Base-by-base conservation (phyloP, 2,888 invertebrate genomes). In the Diploptera punctata region DNA sequence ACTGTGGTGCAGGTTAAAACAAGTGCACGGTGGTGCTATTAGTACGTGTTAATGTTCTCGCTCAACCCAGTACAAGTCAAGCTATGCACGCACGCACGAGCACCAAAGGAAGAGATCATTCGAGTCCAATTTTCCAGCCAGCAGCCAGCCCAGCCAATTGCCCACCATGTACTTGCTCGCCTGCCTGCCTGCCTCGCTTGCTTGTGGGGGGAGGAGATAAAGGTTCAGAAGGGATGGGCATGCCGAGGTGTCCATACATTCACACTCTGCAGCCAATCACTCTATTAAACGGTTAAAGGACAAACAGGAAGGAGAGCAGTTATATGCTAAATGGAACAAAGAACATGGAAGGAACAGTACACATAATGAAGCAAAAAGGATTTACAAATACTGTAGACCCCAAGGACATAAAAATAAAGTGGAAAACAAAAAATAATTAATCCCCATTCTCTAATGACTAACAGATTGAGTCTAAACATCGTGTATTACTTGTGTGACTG, bases 281-380 rank as follows among this genome's bases (percentile, higher is more conserved):
- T 47, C 47, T 47, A 61, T 33, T 61, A 38, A 33, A 65, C 5
- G 10, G 10, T 7, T 33, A 33, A 85, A n/a, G n/a, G n/a, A n/a
- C n/a, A n/a, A n/a, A n/a, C n/a, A n/a, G n/a, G n/a, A n/a, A n/a
- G n/a, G n/a, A n/a, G n/a, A n/a, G n/a, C n/a, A n/a, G n/a, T n/a
- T n/a, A n/a, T n/a, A n/a, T n/a, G n/a, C n/a, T n/a, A n/a, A n/a
- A n/a, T n/a, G n/a, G n/a, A n/a, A n/a, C n/a, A n/a, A n/a, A n/a
- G n/a, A n/a, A n/a, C n/a, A n/a, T n/a, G n/a, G n/a, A n/a, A n/a
- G n/a, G n/a, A n/a, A n/a, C n/a, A n/a, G n/a, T n/a, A n/a, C n/a
- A n/a, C n/a, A n/a, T n/a, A n/a, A n/a, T n/a, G n/a, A n/a, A n/a
- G n/a, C n/a, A n/a, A n/a, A n/a, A n/a, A n/a, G n/a, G n/a, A n/a